Evolutionary conservation across 1,140 invertebrate species (phyloP), one percentile per base, ranked within the genome.

Genomic region (Drosophila micromelanica): DNA sequence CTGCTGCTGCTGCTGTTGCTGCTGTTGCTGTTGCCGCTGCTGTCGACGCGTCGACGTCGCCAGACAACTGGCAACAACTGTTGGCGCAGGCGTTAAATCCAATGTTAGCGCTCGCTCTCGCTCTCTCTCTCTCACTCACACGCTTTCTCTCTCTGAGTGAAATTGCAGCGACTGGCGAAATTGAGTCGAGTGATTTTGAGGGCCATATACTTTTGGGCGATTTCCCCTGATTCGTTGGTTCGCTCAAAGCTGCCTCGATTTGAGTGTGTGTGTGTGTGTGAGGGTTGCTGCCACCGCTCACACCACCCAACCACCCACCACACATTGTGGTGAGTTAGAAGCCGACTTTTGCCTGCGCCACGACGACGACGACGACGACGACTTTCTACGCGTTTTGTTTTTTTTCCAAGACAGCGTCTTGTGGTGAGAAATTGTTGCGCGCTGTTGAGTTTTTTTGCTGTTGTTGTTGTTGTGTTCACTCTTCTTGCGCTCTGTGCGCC

Each of bases 381-480:
- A 60, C 55, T 68, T 54, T 59, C 46, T 27, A 37, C 51, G 52
- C 48, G 38, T 57, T 65, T 78, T 76, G 52, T 42, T 35, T 57
- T 65, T 78, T 76, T 81, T 87, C 78, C 71, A 87, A 87, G 81
- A 80, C 81, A 67, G 45, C 82, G 78, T 73, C 82, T 86, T 86
- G 78, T 86, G 82, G 78, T 78, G 71, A 78, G 75, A 86, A 86
- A 86, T 86, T 86, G 82, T 86, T 86, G 82, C 82, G 82, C 82
- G 78, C 59, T 65, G 82, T 67, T 70, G 78, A 42, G 59, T 74
- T 57, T 60, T 51, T 64, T 6, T 48, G 17, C 15, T 20, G 13
- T n/a, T 59, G 42, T 65, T 38, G 20, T 37, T 70, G 62, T 76
- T 9, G n/a, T 42, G 38, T 49, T 49, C 43, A 51, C 59, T 59